Base-by-base conservation (phyloP, 2,888 invertebrate genomes). In the Netelia inedita region DNA sequence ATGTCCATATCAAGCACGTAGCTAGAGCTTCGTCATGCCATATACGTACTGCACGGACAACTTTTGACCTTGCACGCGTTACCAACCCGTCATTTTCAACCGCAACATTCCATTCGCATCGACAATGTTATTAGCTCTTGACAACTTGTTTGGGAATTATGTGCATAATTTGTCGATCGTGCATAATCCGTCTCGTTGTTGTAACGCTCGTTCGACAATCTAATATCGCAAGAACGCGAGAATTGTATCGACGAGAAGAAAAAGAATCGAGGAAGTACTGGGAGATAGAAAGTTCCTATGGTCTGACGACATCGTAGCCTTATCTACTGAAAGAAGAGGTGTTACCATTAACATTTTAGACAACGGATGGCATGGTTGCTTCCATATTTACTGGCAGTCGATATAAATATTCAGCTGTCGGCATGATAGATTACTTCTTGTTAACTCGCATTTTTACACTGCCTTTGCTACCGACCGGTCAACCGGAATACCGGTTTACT, bases 1-100 rank as follows among this genome's bases (percentile, higher is more conserved):
- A 75, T 6, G 50, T 35, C 65, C 75, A 59, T 75, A 59, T 59
- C 46, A 11, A 76, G 28, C 59, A 21, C 35, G 68, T 46, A 14
- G 16, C 41, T 53, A 8, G 9, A 55, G 63, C 14, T 50, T n/a
- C 53, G n/a, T 5, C 14, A 41, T 63, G 19, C 41, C 14, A 21
- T 14, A 55, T 21, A 72, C 57, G 59, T 19, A 57, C 16, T 59
- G 35, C 46, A 53, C 16, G n/a, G 53, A 23, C 23, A n/a, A 23
- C 14, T 69, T 50, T 8, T 21, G 19, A 11, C 66, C 8, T 46
- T 46, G 46, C 23, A 10, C 14, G 41, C 41, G 14, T 66, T 66
- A 1, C 14, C 16, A 66, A 10, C 16, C 1, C 43, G 46, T 19
- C 66, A 11, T 41, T 66, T 19, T 46, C 2, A 46, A 10, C 46